Evolutionary conservation across 2,113 vertebrate genomes (phyloP), one percentile per base, ranked within the genome.

Genomic region (Elachura formosa): DNA sequence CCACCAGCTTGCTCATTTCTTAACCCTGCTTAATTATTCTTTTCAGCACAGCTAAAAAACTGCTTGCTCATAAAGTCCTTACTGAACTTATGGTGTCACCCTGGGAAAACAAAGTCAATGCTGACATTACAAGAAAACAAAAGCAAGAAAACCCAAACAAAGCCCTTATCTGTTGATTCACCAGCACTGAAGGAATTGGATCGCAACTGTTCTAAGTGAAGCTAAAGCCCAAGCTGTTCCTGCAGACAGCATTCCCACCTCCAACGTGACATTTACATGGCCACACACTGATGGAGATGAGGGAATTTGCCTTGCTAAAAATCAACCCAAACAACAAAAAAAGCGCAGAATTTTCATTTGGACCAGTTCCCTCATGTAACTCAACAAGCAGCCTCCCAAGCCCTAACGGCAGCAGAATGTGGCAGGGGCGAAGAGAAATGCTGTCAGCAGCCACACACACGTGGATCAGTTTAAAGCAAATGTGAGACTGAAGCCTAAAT

Each of bases 371-470:
- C 84, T 45, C 46, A 0, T 9, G 12, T 62, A 94, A 85, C 51
- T 95, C 92, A 92, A 46, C 21, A 40, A 62, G 51, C 41, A 85
- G 68, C 38, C 26, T 83, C 75, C 31, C 75, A 54, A 66, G 38
- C 78, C 41, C 71, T 28, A 40, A 59, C 6, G 0, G 85, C 10
- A 0, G 76, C 67, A 87, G 67, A 93, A 90, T 7, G 58, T 29
- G 86, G 46, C 87, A 77, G 38, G 69, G 55, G 84, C 14, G 49
- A 95, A 71, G 58, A 93, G 87, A 73, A 85, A 56, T 9, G 25
- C 87, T 95, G 92, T 96, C 87, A 96, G 82, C 93, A 76, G 93
- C 84, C 56, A 33, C 3, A 1, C 7, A 79, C 93, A 96, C 17
- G 2, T 87, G 95, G 74, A 85, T 87, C 5, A 6, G 64, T 81